Evolutionary conservation across 2,888 invertebrate genomes (phyloP), one percentile per base, ranked within the genome.

Genomic region (Barypeithes pellucidus): DNA sequence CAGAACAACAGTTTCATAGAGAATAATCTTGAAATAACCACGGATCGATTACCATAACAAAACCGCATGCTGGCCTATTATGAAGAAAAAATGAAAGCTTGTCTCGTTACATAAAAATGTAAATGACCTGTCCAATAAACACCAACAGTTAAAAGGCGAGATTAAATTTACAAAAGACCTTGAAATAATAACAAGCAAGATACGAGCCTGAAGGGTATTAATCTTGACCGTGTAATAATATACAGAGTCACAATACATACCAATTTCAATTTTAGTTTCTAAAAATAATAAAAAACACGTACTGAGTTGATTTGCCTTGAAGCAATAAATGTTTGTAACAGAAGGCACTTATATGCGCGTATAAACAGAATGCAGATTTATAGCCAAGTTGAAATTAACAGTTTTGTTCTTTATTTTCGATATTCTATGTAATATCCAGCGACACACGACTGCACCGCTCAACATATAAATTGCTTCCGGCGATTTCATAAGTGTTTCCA

Each of bases 81-180:
- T 7, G 50, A 24, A 24, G 22, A 50, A 61, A 61, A 61, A 5
- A 3, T 43, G 43, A 61, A 61, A 24, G 24, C 41, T 43, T 43
- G 61, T 24, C 61, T 60, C 12, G 43, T 67, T 67, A 57, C 24
- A 54, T 66, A 66, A 66, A 66, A 66, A 66, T 67, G 67, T 67
- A 67, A 67, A 67, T 67, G 57, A 67, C 67, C 57, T 54, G 66
- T 66, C 60, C 41, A 60, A 61, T 61, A 61, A 61, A 61, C 43
- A 61, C 43, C 43, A 61, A 61, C 22, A 41, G 43, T 61, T 61
- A 36, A 61, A 61, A 61, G 22, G 11, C 18, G 14, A 22, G 61
- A 61, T 61, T 61, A 61, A 54, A 61, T 61, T 61, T 9, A 24
- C 14, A 22, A 39, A 22, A 61, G 43, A 61, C 61, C 61, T 61